Evolutionary conservation across 2,797 vertebrate genomes (phyloP), one percentile per base, ranked within the genome.

Genomic region (Leuciscus waleckii): DNA sequence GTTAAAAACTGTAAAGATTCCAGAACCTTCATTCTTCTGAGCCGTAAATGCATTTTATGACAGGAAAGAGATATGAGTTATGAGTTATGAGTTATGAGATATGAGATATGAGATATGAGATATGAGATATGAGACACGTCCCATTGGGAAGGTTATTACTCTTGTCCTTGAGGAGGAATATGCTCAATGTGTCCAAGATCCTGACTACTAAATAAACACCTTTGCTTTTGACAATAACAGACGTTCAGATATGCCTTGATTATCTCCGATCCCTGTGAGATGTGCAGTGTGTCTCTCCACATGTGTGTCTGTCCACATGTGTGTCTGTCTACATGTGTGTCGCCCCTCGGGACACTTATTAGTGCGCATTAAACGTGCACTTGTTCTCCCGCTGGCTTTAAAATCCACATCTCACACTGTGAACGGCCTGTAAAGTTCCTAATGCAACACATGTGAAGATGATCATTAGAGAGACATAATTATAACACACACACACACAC

Each of bases 401-500:
- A 58, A 26, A 58, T 4, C 32, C 16, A 16, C 41, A 32, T 74
- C 43, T 49, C 71, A 32, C 26, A 16, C 71, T 74, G 70, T 63
- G 39, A 29, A 82, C n/a, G 75, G 65, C 65, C 41, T 26, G 39
- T 88, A 86, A 84, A 39, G 85, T 89, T 84, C 91, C 92, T 93
- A 92, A 89, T 87, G 84, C 82, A 83, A 84, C 77, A 88, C 90
- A 91, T 90, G 87, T 88, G 90, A 83, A 76, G 81, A 17, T 51
- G 76, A 90, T 92, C 90, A 92, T 91, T 89, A 89, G 89, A 70
- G 87, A 88, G 85, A 87, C 88, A 81, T 82, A n/a, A 73, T 86
- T 14, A 14, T 14, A 46, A 14, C 7, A 1, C 43, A 16, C 13
- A 1, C 43, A 9, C 41, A 2, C 41, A 10, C 41, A 11, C 39